Evolutionary conservation across 2,888 invertebrate species (phyloP).

Genomic region (Dorcus hopei): DNA sequence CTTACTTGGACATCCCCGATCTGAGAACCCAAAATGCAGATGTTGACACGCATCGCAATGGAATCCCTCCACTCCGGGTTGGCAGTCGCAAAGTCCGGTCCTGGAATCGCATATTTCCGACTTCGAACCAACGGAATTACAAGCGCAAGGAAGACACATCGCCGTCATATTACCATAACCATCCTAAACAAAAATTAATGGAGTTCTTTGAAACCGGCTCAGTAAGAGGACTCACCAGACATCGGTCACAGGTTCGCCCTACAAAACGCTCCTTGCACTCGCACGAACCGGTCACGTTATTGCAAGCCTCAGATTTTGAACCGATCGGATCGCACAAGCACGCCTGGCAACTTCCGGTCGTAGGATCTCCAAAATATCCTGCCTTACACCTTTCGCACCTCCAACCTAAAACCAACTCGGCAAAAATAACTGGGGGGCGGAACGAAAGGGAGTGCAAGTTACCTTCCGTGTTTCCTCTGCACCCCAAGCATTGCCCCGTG

Average conservation of each 20-base stretch:
- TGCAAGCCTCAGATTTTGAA: conserved; percentile 67
- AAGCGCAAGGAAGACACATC: conserved; percentile 78
- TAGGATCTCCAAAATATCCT: conserved; percentile 64
- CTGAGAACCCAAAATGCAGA: conserved; percentile 67
- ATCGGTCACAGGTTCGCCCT: conserved; percentile 69
- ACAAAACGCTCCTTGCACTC: conserved; percentile 68
- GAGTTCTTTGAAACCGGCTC: neutral
- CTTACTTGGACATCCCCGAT: conserved; percentile 67
- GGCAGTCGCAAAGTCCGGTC: conserved; percentile 79
- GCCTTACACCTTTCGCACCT: conserved; percentile 67
- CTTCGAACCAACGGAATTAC: conserved; percentile 66
- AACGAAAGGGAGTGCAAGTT: neutral
- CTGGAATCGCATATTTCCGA: conserved; percentile 68
- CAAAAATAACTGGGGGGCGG: neutral
- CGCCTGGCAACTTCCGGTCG: conserved; percentile 60
- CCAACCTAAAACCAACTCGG: conserved; percentile 55
- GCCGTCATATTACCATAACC: conserved; percentile 73
- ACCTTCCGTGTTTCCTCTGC: conserved; percentile 70
- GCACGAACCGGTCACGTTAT: conserved; percentile 72
- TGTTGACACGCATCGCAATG: conserved; percentile 71
- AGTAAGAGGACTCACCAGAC: conserved; percentile 49
- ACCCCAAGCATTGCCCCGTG: conserved; percentile 84
- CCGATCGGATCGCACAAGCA: conserved; percentile 80
- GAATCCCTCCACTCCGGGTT: conserved; percentile 72
- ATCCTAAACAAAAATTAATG: conserved; percentile 42